Evolutionary conservation across 2,113 vertebrate genomes (phyloP).

Genomic region (Axis porcinus): DNA sequence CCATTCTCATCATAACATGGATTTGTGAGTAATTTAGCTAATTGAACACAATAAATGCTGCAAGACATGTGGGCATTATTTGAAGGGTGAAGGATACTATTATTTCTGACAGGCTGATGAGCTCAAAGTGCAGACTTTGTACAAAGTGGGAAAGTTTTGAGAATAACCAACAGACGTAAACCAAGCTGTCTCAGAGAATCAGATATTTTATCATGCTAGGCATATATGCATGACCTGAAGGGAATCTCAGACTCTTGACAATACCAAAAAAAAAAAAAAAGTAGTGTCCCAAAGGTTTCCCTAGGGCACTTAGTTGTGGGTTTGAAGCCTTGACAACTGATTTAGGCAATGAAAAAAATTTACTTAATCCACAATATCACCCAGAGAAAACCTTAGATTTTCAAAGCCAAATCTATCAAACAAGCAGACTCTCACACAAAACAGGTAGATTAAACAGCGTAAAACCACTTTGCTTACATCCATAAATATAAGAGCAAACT

Average conservation of each 20-base stretch:
- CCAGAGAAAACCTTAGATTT: background rate
- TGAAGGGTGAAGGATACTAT: background rate
- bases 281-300: background rate
- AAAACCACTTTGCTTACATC: background rate
- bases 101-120: background rate
- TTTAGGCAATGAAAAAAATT: background rate
- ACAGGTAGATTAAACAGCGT: background rate
- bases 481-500: constrained; percentile 31
- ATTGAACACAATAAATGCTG: background rate
- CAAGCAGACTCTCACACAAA: background rate
- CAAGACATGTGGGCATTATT: background rate
- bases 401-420: background rate
- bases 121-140: background rate
- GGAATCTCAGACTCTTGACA: background rate
- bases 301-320: background rate
- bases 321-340: background rate
- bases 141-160: background rate
- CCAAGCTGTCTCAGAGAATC: background rate
- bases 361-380: background rate
- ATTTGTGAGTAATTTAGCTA: constrained; percentile 22
- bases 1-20: background rate
- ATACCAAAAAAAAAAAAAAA: background rate
- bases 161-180: background rate
- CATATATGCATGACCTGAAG: background rate
- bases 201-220: background rate